Evolutionary conservation across 2,888 invertebrate species (phyloP).

Genomic region (Leptinotarsa haldemani): DNA sequence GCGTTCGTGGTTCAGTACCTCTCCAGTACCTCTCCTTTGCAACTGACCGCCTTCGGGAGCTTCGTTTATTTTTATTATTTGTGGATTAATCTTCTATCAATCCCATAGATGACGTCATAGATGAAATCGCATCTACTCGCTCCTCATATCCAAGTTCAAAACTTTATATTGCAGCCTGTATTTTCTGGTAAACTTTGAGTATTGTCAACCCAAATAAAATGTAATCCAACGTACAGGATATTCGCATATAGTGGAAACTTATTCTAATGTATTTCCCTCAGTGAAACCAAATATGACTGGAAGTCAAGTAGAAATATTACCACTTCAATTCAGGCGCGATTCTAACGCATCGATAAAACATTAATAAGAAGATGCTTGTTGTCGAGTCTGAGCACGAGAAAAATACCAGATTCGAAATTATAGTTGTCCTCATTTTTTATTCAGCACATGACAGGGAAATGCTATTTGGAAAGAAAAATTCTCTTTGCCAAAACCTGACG

Average conservation of each 20-base stretch:
- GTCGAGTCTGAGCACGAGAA: constrained; percentile 24
- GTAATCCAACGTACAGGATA: no score
- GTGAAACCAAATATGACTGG: neutral
- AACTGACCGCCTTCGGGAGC: no score
- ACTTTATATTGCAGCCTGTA: no score
- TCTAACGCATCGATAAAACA: constrained; percentile 22
- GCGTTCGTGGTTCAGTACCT: no score
- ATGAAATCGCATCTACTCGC: no score
- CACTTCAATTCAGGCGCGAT: constrained; percentile 7
- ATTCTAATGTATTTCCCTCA: neutral
- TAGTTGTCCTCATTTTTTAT: constrained; percentile 41
- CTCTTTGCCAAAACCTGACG: constrained; percentile 32
- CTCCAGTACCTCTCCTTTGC: no score
- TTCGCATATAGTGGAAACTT: neutral
- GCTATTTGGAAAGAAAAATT: constrained; percentile 38
- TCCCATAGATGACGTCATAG: no score
- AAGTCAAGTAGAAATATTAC: constrained; percentile 4
- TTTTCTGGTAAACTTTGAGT: no score
- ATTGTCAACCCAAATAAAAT: no score
- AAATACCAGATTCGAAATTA: constrained; percentile 36
- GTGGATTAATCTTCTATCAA: no score
- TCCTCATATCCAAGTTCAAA: no score
- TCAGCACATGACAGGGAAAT: constrained; percentile 37
- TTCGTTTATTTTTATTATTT: no score
- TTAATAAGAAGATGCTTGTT: constrained; percentile 24